phyloP scores from a whole-genome alignment of 53 echinoderm and acorn worm species.

The Patiria pectinifera region DNA sequence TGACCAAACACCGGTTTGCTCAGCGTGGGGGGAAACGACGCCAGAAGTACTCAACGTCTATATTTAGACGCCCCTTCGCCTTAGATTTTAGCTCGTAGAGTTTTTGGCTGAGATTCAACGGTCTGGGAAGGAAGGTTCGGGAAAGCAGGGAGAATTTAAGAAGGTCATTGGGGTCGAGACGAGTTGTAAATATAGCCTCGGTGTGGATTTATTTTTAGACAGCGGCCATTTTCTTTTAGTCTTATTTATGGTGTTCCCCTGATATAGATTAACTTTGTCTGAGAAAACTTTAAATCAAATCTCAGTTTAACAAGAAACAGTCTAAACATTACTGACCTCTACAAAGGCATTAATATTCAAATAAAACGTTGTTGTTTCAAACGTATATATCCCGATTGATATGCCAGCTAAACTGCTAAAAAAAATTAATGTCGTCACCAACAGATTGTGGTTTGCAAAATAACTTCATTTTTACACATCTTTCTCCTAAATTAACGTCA shows the following conservation, averaged over 20 bases:
- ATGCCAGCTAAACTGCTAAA: too few relatives aligned
- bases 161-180: neutral
- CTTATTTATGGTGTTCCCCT: neutral
- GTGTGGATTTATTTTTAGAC: neutral
- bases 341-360: too few relatives aligned
- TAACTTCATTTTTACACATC: too few relatives aligned
- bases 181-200: neutral
- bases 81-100: neutral
- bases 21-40: neutral
- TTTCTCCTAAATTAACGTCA: too few relatives aligned
- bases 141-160: neutral
- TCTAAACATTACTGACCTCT: neutral
- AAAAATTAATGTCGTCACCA: too few relatives aligned
- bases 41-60: conserved; percentile 10
- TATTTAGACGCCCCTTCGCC: conserved; percentile 25
- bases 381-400: too few relatives aligned
- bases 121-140: neutral
- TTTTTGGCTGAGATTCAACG: neutral
- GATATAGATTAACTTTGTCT: neutral
- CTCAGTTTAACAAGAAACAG: neutral
- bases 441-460: too few relatives aligned
- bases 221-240: neutral
- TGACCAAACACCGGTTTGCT: neutral
- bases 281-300: neutral
- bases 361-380: too few relatives aligned